Percentiles rank a stretch among this genome's conserved stretches.
These are phyloP conservation scores for Falcunculus frontatus DNA, from an alignment of 2,113 vertebrate species.

Conservation along the genomic window DNA sequence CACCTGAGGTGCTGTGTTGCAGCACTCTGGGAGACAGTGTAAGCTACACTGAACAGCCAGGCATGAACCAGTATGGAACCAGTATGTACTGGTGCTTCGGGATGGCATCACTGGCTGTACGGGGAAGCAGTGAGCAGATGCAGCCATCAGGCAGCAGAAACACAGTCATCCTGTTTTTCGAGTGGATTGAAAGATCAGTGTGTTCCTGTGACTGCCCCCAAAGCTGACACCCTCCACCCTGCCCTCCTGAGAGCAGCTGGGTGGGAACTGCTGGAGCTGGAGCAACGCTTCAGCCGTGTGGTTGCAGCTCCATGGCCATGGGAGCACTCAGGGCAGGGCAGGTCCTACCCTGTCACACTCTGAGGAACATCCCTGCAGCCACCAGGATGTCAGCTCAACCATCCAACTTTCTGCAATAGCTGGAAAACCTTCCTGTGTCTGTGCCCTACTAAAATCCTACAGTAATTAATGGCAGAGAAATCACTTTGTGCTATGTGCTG, in stretches of 20 bases:
- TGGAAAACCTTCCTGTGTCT: background rate
- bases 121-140: background rate
- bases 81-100: background rate
- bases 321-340: background rate
- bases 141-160: background rate
- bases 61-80: background rate
- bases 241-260: background rate
- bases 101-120: background rate
- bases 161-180: background rate
- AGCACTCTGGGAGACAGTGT: background rate
- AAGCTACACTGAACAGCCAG: background rate
- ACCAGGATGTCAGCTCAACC: background rate
- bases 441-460: background rate
- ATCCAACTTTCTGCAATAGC: background rate
- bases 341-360: background rate
- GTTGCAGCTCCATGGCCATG: background rate
- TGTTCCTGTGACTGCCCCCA: background rate
- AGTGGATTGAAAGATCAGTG: background rate
- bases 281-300: rapidly evolving
- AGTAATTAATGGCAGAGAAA: background rate
- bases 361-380: background rate
- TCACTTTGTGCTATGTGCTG: background rate
- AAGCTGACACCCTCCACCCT: background rate
- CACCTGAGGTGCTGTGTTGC: background rate
- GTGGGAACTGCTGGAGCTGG: background rate